These are phyloP conservation scores for Sinonovacula constricta DNA, from an alignment of 1,140 invertebrate species.

Conservation along the genomic window DNA sequence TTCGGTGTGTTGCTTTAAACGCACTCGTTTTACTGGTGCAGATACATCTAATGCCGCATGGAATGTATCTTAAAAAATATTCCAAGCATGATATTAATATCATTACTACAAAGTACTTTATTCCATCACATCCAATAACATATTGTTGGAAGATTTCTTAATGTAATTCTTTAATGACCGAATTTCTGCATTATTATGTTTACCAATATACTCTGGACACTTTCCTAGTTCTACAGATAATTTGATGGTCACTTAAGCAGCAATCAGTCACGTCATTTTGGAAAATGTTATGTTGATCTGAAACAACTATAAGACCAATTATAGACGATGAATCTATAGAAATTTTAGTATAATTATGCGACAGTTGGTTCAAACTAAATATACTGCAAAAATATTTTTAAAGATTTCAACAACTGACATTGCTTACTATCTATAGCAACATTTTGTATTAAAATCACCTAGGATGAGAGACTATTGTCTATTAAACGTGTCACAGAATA, in stretches of 20 bases:
- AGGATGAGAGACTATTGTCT: neutral
- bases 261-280: neutral
- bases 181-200: constrained; percentile 17
- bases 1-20: no score
- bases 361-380: constrained; percentile 14
- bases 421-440: neutral
- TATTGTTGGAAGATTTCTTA: constrained; percentile 4
- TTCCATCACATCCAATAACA: constrained; percentile 5
- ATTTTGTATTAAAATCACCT: neutral
- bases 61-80: neutral
- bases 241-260: constrained; percentile 12
- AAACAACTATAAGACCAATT: neutral
- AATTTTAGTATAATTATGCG: neutral
- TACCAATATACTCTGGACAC: constrained; percentile 9
- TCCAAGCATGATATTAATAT: constrained; percentile 5
- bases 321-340: neutral
- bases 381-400: neutral
- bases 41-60: neutral
- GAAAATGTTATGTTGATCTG: neutral
- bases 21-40: neutral
- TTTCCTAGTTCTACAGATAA: constrained; percentile 18
- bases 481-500: neutral
- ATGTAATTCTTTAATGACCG: constrained; percentile 5
- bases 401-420: neutral
- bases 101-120: neutral